Percentiles rank a stretch among this genome's conserved stretches.
phyloP scores from a whole-genome alignment of 2,797 vertebrate species.

The Perdix hodgsoniae region DNA sequence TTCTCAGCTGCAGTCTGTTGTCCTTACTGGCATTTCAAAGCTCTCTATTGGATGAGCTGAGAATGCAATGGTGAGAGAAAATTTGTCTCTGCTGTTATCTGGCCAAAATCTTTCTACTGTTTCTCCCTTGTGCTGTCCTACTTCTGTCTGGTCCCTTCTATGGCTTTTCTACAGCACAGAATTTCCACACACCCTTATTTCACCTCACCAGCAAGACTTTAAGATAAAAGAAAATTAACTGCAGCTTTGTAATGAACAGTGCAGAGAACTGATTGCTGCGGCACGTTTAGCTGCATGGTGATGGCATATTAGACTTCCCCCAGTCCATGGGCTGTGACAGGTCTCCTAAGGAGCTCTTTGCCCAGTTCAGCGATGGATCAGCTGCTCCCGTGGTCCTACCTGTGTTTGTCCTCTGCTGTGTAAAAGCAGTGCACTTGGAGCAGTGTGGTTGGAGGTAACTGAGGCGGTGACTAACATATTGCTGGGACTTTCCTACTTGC shows the following conservation, averaged over 20 bases:
- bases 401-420: background rate
- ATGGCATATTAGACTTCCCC: background rate
- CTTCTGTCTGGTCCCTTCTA: background rate
- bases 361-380: background rate
- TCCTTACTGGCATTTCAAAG: background rate
- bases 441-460: background rate
- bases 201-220: background rate
- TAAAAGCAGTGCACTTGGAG: background rate
- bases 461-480: background rate
- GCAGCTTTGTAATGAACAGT: background rate
- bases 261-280: background rate
- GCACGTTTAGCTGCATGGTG: background rate
- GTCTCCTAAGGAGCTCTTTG: background rate
- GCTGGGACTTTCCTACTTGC: slow-evolving; percentile 63
- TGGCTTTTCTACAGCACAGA: background rate
- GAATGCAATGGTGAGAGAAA: background rate
- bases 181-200: background rate
- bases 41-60: background rate
- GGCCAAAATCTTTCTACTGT: background rate
- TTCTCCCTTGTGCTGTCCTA: background rate
- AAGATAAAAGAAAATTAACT: background rate
- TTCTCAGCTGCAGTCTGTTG: background rate
- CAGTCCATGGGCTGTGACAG: rapidly evolving
- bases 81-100: background rate
- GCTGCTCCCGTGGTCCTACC: background rate